Evolutionary conservation across 2,113 vertebrate genomes (phyloP).

Genomic region (Eolophus roseicapilla): DNA sequence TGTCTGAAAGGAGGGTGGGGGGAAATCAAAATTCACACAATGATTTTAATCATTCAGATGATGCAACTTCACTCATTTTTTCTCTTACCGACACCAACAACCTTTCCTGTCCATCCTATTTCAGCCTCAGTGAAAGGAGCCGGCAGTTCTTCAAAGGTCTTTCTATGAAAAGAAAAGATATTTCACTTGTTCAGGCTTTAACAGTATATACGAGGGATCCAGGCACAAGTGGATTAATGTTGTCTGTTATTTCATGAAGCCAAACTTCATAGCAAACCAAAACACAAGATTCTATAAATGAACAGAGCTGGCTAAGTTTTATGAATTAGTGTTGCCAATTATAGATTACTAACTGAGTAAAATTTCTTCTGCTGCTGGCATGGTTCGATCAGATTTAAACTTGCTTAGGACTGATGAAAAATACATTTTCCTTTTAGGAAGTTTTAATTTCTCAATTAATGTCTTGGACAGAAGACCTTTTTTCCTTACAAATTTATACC

Average conservation of each 20-base stretch:
- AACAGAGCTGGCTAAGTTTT: not conserved
- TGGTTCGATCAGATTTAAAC: not conserved
- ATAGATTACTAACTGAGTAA: not conserved
- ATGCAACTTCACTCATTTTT: slow-evolving; percentile 9
- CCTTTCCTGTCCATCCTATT: not conserved
- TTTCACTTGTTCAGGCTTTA: not conserved
- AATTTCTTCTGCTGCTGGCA: not conserved
- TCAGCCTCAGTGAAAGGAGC: not conserved
- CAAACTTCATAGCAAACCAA: not conserved
- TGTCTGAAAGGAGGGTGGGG: not conserved
- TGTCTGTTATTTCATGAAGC: not conserved
- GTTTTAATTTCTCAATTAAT: not conserved
- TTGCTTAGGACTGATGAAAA: not conserved
- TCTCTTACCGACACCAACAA: slow-evolving; percentile 23
- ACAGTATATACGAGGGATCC: not conserved
- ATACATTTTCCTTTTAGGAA: not conserved
- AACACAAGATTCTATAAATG: not conserved
- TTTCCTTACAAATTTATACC: not conserved
- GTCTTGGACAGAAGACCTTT: accelerated
- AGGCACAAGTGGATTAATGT: not conserved
- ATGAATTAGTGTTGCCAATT: not conserved
- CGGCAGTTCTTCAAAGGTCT: not conserved
- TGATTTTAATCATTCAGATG: not conserved
- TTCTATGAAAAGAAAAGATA: slow-evolving; percentile 5
- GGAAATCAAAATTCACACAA: not conserved